Evolutionary conservation across 2,888 invertebrate species (phyloP), one percentile per base, ranked within the genome.

Genomic region (Athrips mouffetella): DNA sequence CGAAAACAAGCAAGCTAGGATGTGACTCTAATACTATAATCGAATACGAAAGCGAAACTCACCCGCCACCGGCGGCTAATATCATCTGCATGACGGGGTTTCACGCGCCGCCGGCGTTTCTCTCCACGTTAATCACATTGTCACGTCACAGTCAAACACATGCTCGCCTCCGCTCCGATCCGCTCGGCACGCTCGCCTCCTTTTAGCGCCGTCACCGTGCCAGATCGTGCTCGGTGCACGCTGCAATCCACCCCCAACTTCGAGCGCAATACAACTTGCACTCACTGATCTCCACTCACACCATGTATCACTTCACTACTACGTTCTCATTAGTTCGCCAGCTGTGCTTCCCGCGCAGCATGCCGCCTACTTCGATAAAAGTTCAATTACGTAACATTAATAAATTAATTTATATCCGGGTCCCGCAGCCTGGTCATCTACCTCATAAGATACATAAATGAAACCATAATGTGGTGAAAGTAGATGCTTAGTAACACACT

Each of bases 71-170:
- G 60, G 89, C 89, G 45, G 80, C 89, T 60, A 90, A 68, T 65
- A 90, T 89, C 89, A 89, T 89, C 86, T 90, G 90, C 90, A 90
- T 90, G 54, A 63, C 80, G 79, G 35, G 27, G 58, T 54, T 57
- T 33, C 8, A 37, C 39, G 45, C 51, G 50, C 2, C 53, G 41
- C 46, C 30, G 18, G 16, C 15, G 16, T n/a, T 15, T 39, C 45
- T 37, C 31, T 21, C 25, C 13, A 40, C 45, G 30, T 27, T 45
- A 18, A 37, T 45, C 45, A 45, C 49, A 40, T 45, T 41, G 21
- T 29, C 20, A 35, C 47, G 16, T 13, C 35, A 15, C 25, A 10
- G 29, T 27, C 47, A 39, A 16, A 30, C 10, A 30, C 30, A 30
- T 20, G 30, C 4, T 41, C 37, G 37, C 37, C n/a, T 10, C n/a